A percentile compares a stretch with the other conserved stretches of the same genome.
Evolutionary conservation across 2,888 invertebrate species (phyloP).

Genomic region (Phengaris alcon): DNA sequence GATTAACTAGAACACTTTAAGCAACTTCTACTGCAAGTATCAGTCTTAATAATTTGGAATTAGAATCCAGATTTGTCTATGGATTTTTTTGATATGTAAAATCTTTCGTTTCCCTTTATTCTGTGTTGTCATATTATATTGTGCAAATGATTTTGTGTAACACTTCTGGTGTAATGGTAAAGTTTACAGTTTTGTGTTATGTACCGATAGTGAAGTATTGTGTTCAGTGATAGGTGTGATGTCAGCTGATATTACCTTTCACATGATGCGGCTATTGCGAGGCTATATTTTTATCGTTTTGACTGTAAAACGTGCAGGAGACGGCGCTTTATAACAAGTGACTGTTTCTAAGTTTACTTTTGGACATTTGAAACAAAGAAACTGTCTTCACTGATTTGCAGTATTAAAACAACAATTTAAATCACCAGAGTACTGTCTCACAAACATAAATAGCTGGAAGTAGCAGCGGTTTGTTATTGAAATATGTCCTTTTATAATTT

Average conservation of each 20-base stretch:
- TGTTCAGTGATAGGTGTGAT: too few relatives aligned
- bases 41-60: neutral
- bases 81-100: neutral
- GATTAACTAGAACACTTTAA: conserved; percentile 45
- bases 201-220: too few relatives aligned
- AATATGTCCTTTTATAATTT: conserved; percentile 61
- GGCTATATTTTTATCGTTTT: neutral
- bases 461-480: conserved; percentile 47
- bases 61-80: neutral
- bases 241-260: too few relatives aligned
- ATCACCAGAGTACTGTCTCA: conserved; percentile 17
- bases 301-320: neutral
- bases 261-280: too few relatives aligned
- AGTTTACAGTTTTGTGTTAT: neutral
- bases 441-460: conserved; percentile 36
- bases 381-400: conserved; percentile 41
- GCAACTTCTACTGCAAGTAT: conserved; percentile 46
- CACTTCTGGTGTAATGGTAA: neutral
- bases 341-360: neutral
- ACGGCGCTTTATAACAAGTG: neutral
- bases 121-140: too few relatives aligned
- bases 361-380: neutral
- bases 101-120: too few relatives aligned
- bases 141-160: too few relatives aligned
- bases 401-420: conserved; percentile 39